Percentiles rank a stretch among this genome's conserved stretches.
phyloP scores from a whole-genome alignment of 92 coral and sea anemone species.

The Porites rus region DNA sequence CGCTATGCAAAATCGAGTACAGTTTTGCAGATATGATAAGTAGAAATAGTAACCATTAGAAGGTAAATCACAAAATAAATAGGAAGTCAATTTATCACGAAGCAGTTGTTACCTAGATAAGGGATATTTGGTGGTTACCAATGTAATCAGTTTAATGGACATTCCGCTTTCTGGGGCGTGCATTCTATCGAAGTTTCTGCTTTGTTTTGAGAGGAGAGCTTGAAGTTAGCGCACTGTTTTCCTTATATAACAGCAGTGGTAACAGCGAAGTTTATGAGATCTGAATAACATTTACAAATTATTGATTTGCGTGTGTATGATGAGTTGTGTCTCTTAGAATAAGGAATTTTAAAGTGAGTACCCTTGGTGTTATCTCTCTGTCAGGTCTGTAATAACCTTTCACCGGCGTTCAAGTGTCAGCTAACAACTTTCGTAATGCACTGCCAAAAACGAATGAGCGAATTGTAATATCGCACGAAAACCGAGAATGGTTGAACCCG shows the following conservation, averaged over 20 bases:
- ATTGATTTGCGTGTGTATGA: slow-evolving; percentile 5
- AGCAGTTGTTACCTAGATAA: slow-evolving; percentile 17
- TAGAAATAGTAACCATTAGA: background rate
- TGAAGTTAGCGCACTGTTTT: background rate
- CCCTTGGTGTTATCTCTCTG: slow-evolving; percentile 13
- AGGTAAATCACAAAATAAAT: background rate
- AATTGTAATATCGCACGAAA: background rate
- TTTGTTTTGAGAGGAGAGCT: background rate
- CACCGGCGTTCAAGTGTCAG: slow-evolving; percentile 13
- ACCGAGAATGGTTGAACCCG: too few species aligned
- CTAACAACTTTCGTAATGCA: slow-evolving; percentile 33
- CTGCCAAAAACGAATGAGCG: slow-evolving; percentile 10
- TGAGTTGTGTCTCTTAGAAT: background rate
- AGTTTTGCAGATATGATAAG: background rate
- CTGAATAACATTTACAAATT: background rate
- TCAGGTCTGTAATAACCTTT: background rate
- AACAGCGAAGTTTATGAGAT: background rate
- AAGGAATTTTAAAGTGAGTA: background rate
- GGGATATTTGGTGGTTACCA: slow-evolving; percentile 3
- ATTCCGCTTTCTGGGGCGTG: background rate
- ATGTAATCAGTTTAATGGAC: too few species aligned
- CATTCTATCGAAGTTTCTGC: background rate
- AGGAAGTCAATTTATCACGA: slow-evolving; percentile 8
- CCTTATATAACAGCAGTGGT: background rate
- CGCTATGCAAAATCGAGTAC: too few species aligned